Evolutionary conservation across 2,797 vertebrate genomes (phyloP).

Genomic region (Urophycis tenuis): DNA sequence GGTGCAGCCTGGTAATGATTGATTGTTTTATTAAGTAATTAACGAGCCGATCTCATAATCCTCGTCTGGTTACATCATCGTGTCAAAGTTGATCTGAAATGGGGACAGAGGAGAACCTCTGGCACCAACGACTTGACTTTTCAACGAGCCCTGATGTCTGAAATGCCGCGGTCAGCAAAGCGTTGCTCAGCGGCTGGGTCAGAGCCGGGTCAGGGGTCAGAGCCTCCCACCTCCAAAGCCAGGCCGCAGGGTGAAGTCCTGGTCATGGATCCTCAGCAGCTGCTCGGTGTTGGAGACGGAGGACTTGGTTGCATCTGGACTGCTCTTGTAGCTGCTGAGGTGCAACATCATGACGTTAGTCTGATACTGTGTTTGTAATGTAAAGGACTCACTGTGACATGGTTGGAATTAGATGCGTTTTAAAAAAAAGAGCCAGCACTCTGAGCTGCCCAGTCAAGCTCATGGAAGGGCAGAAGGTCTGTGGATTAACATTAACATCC

Average conservation of each 20-base stretch:
- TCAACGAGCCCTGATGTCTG: not conserved
- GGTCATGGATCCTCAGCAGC: conserved; percentile 82
- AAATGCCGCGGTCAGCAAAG: not conserved
- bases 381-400: too few relatives aligned
- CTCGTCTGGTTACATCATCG: conserved; percentile 40
- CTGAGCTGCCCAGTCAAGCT: not conserved
- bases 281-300: conserved; percentile 82
- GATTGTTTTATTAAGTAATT: not conserved
- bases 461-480: not conserved
- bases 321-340: conserved; percentile 73
- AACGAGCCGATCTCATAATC: conserved; percentile 34
- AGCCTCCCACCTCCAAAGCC: conserved; percentile 83
- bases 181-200: not conserved
- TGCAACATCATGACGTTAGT: too few relatives aligned
- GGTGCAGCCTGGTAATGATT: not conserved
- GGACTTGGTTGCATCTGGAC: conserved; percentile 84
- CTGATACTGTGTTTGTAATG: too few relatives aligned
- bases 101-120: too few relatives aligned
- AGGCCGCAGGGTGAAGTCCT: conserved; percentile 93
- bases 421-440: too few relatives aligned
- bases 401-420: too few relatives aligned
- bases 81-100: not conserved
- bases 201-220: not conserved
- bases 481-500: not conserved
- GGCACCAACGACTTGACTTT: too few relatives aligned